Conservation (phyloP, 2,113 vertebrate species). For the Hirundichthys speculiger region DNA sequence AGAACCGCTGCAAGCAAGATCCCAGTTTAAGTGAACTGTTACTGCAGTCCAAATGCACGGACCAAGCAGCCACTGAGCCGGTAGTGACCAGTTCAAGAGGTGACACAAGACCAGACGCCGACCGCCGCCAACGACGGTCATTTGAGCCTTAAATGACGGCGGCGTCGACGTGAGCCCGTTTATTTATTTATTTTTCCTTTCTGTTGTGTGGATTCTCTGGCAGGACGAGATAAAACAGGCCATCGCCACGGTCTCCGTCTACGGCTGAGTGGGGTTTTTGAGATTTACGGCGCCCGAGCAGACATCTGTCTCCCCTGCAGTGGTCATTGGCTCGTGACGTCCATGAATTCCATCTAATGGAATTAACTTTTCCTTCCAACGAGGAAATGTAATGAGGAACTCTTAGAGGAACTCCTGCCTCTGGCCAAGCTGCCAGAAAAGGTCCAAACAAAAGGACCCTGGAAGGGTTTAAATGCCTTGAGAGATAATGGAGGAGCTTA, state of each 20-base stretch:
- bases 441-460: conserved; percentile 50
- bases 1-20: too few species aligned
- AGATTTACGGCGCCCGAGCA: conserved; percentile 61
- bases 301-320: conserved; percentile 65
- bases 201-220: conserved; percentile 19
- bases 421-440: conserved; percentile 43
- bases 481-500: conserved; percentile 45
- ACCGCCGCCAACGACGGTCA: conserved; percentile 20
- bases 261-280: conserved; percentile 19
- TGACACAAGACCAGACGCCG: conserved; percentile 10
- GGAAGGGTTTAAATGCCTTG: conserved; percentile 43
- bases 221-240: conserved; percentile 50
- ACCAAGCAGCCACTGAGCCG: not conserved
- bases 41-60: too few species aligned
- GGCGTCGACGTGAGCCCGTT: conserved; percentile 11
- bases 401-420: conserved; percentile 58
- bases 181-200: not conserved
- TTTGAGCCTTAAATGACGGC: conserved; percentile 23
- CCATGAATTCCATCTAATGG: conserved; percentile 55
- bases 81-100: not conserved
- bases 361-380: conserved; percentile 62
- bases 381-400: conserved; percentile 57
- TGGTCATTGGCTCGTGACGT: conserved; percentile 53
- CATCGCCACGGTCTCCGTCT: conserved; percentile 35
- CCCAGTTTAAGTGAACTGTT: too few species aligned